Conservation (phyloP, 1,140 invertebrate species). For the Himalopsyche phryganea region DNA sequence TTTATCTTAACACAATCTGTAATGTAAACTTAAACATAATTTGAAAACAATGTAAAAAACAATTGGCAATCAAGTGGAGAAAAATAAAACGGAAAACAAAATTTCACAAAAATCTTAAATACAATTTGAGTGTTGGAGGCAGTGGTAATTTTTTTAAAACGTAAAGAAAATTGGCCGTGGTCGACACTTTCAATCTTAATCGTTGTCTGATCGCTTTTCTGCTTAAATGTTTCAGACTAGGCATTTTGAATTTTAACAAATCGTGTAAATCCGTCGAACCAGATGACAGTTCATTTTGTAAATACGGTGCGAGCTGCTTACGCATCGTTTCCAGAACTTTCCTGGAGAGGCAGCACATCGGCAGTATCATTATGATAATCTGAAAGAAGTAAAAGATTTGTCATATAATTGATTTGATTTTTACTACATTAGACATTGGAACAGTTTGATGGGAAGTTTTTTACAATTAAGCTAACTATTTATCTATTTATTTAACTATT, state of each 20-base stretch:
- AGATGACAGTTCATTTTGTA: background rate
- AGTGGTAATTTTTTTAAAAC: constrained; percentile 23
- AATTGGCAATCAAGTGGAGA: no score
- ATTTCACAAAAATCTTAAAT: constrained; percentile 26
- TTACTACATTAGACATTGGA: no score
- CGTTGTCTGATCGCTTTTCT: constrained; percentile 18
- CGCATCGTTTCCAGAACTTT: constrained; percentile 8
- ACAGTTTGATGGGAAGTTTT: background rate
- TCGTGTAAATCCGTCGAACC: constrained; percentile 10
- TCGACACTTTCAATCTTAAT: constrained; percentile 14
- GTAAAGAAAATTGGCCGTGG: constrained; percentile 20
- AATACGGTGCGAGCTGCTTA: constrained; percentile 9
- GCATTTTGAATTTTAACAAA: constrained; percentile 13
- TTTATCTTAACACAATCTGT: no score
- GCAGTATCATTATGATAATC: constrained; percentile 25
- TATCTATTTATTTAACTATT: background rate
- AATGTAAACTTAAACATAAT: no score
- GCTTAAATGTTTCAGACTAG: constrained; percentile 23
- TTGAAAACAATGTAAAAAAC: no score
- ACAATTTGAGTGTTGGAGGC: constrained; percentile 21
- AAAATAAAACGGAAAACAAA: no score
- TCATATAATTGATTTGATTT: background rate
- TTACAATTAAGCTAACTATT: background rate
- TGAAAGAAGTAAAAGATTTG: constrained; percentile 14
- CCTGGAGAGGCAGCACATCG: constrained; percentile 18